These are phyloP conservation scores for Paratrypauchen microcephalus DNA, from an alignment of 2,797 vertebrate species.

Conservation along the genomic window DNA sequence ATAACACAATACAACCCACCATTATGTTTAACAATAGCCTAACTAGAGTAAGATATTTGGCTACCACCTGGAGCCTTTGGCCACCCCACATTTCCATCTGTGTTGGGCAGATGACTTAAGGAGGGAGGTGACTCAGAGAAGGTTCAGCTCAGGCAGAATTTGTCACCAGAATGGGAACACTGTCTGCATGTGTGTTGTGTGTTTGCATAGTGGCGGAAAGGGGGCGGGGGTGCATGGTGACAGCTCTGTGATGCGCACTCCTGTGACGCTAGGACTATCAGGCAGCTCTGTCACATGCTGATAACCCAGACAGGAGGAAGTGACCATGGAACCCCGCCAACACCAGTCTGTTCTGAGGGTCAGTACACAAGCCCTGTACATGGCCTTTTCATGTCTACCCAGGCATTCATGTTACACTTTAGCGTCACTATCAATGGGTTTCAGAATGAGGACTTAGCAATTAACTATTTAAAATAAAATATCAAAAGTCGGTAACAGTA, in stretches of 20 bases:
- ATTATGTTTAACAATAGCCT: neutral
- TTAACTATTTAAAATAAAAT: too few relatives aligned
- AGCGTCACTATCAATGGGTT: neutral
- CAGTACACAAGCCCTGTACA: slow-evolving; percentile 20
- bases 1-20: neutral
- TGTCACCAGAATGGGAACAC: slow-evolving; percentile 70
- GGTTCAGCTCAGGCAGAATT: slow-evolving; percentile 67
- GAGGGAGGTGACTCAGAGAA: slow-evolving; percentile 72
- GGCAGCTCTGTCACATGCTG: slow-evolving; percentile 61
- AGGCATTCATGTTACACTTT: neutral
- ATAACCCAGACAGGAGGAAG: slow-evolving; percentile 60
- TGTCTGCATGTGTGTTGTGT: slow-evolving; percentile 55
- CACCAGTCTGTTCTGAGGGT: slow-evolving; percentile 41
- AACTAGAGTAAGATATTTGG: neutral
- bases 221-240: slow-evolving; percentile 68
- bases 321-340: slow-evolving; percentile 43
- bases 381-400: slow-evolving; percentile 18
- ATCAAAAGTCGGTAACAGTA: neutral
- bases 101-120: slow-evolving; percentile 66
- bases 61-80: slow-evolving; percentile 34
- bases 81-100: slow-evolving; percentile 63
- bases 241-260: slow-evolving; percentile 72
- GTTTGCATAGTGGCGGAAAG: slow-evolving; percentile 64
- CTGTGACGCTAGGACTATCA: slow-evolving; percentile 70
- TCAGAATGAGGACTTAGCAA: neutral